Evolutionary conservation across 92 coral and sea anemone genomes (phyloP), one percentile per base, ranked within the genome.

Genomic region (Siderastrea radians): DNA sequence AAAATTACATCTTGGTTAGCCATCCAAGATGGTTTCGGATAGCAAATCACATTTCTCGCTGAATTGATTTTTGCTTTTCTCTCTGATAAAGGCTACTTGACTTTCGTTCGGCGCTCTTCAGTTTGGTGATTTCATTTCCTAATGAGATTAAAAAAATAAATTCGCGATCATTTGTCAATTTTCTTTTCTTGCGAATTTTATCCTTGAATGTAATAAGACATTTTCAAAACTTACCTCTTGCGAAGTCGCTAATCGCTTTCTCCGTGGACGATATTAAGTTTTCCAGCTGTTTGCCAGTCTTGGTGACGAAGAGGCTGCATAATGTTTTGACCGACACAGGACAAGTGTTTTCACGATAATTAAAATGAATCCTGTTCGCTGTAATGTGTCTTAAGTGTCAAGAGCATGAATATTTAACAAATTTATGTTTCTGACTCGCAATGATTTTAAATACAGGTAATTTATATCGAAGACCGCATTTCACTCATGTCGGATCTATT

Each of bases 361-460:
- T 81, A 54, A 57, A 82, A 82, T 58, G 48, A 51, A 49, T 81
- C 52, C 85, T 82, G 15, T 44, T 69, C 57, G n/a, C 43, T 58
- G 44, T 68, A 38, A 81, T 54, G 49, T 54, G 66, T 68, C 61
- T 67, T 68, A 45, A 81, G 77, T 81, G 78, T 54, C 78, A 82
- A 70, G 49, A 70, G 44, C 78, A 82, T 70, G 86, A 82, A 82
- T 82, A 82, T 82, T 82, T 70, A 82, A 71, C 74, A 58, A 46
- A 70, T 55, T 7, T 70, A 12, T 55, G 68, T 46, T 55, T 12
- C 75, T 68, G 15, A 15, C 49, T 19, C 48, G 64, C 86, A 71
- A 54, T 12, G n/a, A 81, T 55, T 69, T 68, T 12, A 44, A 53
- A 69, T 68, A n/a, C 45, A 10, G 66, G 13, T 26, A 68, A 44